phyloP scores from a whole-genome alignment of 2,888 invertebrate genomes.

The Scaptomyza caliginosa region DNA sequence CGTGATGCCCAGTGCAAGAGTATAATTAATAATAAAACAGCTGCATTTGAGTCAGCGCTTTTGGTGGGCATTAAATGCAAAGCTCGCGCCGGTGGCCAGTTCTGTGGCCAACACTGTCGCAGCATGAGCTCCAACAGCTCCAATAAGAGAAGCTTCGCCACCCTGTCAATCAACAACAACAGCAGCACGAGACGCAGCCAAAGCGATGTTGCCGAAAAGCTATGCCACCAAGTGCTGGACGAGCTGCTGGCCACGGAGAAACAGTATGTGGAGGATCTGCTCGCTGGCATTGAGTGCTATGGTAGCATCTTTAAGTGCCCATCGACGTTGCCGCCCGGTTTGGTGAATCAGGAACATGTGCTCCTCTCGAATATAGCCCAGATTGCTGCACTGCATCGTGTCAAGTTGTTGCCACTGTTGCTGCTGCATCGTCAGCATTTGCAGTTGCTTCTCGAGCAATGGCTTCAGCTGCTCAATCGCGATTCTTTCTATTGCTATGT shows the following conservation, averaged over 20 bases:
- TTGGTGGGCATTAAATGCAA: not conserved
- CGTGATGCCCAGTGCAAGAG: not conserved
- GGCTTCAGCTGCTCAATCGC: constrained; percentile 30
- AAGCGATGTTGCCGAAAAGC: constrained; percentile 18
- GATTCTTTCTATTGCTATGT: constrained; percentile 44
- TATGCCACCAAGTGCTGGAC: constrained; percentile 26
- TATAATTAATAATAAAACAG: constrained; percentile 17
- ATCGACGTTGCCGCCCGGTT: constrained; percentile 10
- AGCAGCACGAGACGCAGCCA: not conserved
- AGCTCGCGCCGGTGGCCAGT: constrained; percentile 2
- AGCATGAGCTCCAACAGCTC: constrained; percentile 16
- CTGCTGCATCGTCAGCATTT: constrained; percentile 34
- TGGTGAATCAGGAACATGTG: constrained; percentile 25
- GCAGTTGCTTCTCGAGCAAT: constrained; percentile 27
- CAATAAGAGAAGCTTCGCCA: not conserved
- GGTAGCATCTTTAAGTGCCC: constrained; percentile 21
- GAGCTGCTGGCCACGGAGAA: constrained; percentile 45
- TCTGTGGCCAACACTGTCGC: constrained; percentile 8
- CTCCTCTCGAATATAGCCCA: constrained; percentile 32
- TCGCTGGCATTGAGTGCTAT: constrained; percentile 21
- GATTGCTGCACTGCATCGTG: constrained; percentile 37
- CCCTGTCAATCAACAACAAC: not conserved
- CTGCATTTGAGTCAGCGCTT: constrained; percentile 16
- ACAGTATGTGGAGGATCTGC: constrained; percentile 44
- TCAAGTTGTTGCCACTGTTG: constrained; percentile 40